These are phyloP conservation scores for Lophochroa leadbeateri DNA, from an alignment of 2,113 vertebrate species.

Conservation along the genomic window DNA sequence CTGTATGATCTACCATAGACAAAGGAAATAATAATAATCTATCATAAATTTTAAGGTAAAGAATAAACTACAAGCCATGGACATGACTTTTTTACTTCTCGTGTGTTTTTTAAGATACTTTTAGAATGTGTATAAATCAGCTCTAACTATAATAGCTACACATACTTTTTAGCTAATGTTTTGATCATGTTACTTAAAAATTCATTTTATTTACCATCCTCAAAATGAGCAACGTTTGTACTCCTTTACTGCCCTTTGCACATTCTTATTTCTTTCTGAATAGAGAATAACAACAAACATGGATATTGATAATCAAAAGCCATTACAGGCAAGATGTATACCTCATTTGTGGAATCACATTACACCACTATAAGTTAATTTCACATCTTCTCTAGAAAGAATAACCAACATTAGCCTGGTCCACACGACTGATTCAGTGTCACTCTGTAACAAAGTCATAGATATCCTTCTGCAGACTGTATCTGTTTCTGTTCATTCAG, in stretches of 20 bases:
- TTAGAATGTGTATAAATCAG: neutral
- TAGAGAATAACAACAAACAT: neutral
- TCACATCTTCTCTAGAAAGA: slow-evolving; percentile 7
- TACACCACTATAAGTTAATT: slow-evolving; percentile 2
- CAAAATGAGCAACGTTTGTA: neutral
- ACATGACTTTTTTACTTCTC: neutral
- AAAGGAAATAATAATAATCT: neutral
- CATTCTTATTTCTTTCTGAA: neutral
- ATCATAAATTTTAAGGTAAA: neutral
- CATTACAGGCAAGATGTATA: neutral
- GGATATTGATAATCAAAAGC: slow-evolving; percentile 20
- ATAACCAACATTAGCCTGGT: neutral
- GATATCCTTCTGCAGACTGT: neutral
- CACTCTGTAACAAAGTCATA: neutral
- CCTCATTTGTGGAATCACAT: slow-evolving; percentile 21
- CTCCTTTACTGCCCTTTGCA: neutral
- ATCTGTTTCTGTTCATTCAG: neutral
- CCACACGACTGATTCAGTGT: neutral
- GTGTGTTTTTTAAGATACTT: neutral
- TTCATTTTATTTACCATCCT: neutral
- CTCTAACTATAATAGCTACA: neutral
- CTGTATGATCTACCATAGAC: neutral
- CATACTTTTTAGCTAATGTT: neutral
- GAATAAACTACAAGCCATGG: neutral
- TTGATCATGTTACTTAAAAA: neutral